These are phyloP conservation scores for Sipha flava DNA, from an alignment of 1,140 invertebrate species.

Conservation along the genomic window DNA sequence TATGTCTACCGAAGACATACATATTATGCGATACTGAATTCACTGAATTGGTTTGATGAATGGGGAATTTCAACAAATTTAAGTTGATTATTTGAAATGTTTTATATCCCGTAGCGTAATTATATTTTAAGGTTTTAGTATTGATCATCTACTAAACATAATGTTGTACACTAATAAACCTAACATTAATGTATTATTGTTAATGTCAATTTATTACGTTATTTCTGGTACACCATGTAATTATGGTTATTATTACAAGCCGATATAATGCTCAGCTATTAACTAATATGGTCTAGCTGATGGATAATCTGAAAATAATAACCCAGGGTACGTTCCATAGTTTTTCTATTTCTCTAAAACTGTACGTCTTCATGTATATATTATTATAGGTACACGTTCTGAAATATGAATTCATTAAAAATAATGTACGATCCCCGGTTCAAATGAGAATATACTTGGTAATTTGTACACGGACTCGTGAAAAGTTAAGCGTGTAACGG, in stretches of 20 bases:
- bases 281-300: background rate
- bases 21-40: too few species aligned
- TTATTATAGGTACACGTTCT: background rate
- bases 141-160: too few species aligned
- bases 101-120: too few species aligned
- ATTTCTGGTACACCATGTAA: too few species aligned
- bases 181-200: too few species aligned
- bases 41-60: too few species aligned
- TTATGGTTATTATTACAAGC: background rate
- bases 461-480: background rate
- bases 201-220: too few species aligned
- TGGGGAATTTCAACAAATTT: too few species aligned
- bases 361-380: background rate
- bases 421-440: background rate
- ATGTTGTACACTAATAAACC: too few species aligned
- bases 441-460: background rate
- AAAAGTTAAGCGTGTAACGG: background rate
- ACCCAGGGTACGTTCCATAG: background rate
- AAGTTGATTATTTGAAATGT: too few species aligned
- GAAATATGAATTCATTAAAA: background rate
- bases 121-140: too few species aligned
- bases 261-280: background rate
- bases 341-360: background rate
- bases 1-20: too few species aligned
- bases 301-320: conserved; percentile 23